A percentile compares a stretch with the other conserved stretches of the same genome.
Evolutionary conservation across 2,113 vertebrate species (phyloP).

Genomic region (Alligator sinensis): DNA sequence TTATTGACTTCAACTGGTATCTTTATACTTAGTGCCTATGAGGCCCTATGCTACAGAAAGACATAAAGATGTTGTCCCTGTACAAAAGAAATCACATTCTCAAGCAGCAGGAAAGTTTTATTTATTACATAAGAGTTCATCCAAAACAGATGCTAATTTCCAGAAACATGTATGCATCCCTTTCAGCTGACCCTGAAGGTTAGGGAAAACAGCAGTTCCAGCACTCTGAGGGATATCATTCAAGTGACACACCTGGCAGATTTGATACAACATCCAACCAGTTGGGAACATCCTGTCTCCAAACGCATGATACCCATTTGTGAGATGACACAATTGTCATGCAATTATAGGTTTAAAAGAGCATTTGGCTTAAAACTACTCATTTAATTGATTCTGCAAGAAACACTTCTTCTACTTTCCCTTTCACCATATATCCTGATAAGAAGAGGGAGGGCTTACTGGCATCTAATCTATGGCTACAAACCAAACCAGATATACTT

Average conservation of each 20-base stretch:
- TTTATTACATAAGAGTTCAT: background rate
- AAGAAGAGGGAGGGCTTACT: background rate
- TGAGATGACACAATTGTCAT: background rate
- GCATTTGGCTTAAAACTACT: background rate
- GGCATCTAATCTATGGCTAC: background rate
- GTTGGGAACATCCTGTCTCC: background rate
- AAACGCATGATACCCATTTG: rapidly evolving
- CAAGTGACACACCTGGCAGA: background rate
- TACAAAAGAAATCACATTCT: background rate
- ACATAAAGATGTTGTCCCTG: background rate
- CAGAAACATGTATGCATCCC: background rate
- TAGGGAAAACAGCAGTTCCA: slow-evolving; percentile 12
- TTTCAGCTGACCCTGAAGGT: slow-evolving; percentile 18
- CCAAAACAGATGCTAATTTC: background rate
- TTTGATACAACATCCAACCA: background rate
- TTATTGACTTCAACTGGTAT: slow-evolving; percentile 24
- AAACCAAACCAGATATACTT: background rate
- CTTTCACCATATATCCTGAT: background rate
- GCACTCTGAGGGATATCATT: background rate
- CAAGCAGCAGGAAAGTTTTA: background rate
- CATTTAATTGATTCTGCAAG: background rate
- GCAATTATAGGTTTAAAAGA: background rate
- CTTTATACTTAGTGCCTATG: background rate
- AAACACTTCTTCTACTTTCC: background rate
- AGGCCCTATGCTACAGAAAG: slow-evolving; percentile 12